Evolutionary conservation across 2,797 vertebrate genomes (phyloP).

Genomic region (Brotula barbata): DNA sequence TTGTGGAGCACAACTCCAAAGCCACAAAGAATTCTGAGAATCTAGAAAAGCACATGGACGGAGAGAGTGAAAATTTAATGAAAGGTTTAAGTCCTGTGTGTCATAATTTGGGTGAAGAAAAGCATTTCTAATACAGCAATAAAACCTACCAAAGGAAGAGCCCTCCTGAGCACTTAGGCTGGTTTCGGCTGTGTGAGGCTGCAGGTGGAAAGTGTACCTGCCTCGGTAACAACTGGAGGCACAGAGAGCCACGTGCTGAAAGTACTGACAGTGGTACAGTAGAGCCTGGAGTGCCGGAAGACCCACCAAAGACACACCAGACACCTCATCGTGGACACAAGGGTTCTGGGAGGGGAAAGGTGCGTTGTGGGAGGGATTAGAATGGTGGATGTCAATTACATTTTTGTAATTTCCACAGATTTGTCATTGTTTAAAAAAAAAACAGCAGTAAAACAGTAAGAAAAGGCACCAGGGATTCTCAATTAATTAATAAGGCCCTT

Average conservation of each 20-base stretch:
- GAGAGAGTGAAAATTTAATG: background rate
- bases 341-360: slow-evolving; percentile 80
- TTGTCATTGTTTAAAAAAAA: background rate
- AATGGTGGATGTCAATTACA: background rate
- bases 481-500: no score
- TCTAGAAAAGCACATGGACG: slow-evolving; percentile 64
- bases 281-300: slow-evolving; percentile 89
- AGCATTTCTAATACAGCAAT: background rate
- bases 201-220: slow-evolving; percentile 79
- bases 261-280: slow-evolving; percentile 90
- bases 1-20: slow-evolving; percentile 78
- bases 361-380: background rate
- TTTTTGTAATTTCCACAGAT: background rate
- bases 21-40: slow-evolving; percentile 83
- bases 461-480: no score
- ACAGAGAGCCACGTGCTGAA: slow-evolving; percentile 85
- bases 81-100: background rate
- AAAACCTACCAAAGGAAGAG: slow-evolving; percentile 49
- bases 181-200: slow-evolving; percentile 20
- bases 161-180: slow-evolving; percentile 18
- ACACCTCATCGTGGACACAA: slow-evolving; percentile 91
- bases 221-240: slow-evolving; percentile 84
- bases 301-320: slow-evolving; percentile 86
- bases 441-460: background rate
- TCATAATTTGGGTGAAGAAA: background rate